These are phyloP conservation scores for Steatornis caripensis DNA, from an alignment of 2,113 vertebrate genomes.

Conservation along the genomic window DNA sequence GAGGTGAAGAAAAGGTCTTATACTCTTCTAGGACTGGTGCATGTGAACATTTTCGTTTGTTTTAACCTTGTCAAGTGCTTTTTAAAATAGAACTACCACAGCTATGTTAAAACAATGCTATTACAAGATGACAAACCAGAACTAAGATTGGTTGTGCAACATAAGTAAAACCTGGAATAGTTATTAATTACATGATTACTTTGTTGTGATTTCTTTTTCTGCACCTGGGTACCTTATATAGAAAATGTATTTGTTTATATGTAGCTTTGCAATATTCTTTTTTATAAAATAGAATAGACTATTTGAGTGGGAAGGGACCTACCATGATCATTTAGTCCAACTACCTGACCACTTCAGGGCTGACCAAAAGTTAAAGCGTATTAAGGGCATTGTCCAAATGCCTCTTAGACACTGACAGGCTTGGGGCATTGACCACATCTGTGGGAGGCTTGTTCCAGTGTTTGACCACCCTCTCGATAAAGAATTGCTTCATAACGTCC, in stretches of 20 bases:
- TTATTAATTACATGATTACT: neutral
- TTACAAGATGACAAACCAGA: neutral
- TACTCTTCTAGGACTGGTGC: neutral
- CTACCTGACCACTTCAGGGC: neutral
- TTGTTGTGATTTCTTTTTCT: neutral
- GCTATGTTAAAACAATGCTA: neutral
- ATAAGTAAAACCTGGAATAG: neutral
- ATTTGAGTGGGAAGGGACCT: neutral
- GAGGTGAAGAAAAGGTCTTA: neutral
- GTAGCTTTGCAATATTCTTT: neutral
- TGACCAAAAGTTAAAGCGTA: neutral
- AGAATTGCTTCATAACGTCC: neutral
- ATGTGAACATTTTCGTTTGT: neutral
- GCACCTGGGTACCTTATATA: neutral
- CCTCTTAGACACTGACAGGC: neutral
- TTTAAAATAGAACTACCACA: neutral
- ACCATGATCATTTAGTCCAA: accelerated
- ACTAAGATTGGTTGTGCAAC: neutral
- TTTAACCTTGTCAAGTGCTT: neutral
- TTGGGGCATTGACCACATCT: neutral
- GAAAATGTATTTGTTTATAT: neutral
- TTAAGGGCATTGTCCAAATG: neutral
- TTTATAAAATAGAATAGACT: neutral
- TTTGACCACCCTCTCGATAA: neutral
- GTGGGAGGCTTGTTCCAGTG: neutral